Conservation (phyloP, 1,140 invertebrate species). For the Drosophila micromelanica region DNA sequence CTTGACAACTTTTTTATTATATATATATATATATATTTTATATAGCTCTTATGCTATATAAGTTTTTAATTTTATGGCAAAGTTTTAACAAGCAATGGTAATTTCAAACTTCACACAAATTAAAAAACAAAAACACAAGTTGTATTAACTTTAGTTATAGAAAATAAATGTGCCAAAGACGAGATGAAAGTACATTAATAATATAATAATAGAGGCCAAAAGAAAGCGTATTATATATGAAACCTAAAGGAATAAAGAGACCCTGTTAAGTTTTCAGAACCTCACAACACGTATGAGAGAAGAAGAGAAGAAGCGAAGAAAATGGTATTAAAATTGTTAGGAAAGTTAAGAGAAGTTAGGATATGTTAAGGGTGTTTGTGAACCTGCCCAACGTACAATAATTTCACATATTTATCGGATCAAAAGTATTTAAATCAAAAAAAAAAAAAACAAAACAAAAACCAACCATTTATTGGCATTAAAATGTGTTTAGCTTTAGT, state of each 20-base stretch:
- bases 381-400: conserved; percentile 59
- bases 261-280: conserved; percentile 73
- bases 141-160: conserved; percentile 74
- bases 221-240: conserved; percentile 14
- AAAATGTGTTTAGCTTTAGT: conserved; percentile 53
- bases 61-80: conserved; percentile 61
- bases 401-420: conserved; percentile 65
- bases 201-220: conserved; percentile 15
- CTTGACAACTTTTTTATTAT: conserved; percentile 34
- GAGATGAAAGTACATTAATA: conserved; percentile 16
- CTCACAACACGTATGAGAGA: conserved; percentile 13
- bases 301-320: conserved; percentile 16
- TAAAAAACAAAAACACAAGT: conserved; percentile 28
- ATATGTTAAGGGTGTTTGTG: conserved; percentile 11
- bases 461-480: conserved; percentile 38
- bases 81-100: conserved; percentile 47
- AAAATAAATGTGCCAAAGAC: conserved; percentile 70
- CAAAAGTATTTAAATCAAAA: conserved; percentile 77
- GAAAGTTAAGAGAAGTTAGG: conserved; percentile 27
- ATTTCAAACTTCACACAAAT: conserved; percentile 34
- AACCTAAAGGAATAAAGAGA: conserved; percentile 38
- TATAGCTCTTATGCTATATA: conserved; percentile 39
- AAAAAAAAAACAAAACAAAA: conserved; percentile 36
- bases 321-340: conserved; percentile 61
- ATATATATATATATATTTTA: conserved; percentile 55